Conservation (phyloP, 1,140 invertebrate species). For the Drosophila tropicalis region DNA sequence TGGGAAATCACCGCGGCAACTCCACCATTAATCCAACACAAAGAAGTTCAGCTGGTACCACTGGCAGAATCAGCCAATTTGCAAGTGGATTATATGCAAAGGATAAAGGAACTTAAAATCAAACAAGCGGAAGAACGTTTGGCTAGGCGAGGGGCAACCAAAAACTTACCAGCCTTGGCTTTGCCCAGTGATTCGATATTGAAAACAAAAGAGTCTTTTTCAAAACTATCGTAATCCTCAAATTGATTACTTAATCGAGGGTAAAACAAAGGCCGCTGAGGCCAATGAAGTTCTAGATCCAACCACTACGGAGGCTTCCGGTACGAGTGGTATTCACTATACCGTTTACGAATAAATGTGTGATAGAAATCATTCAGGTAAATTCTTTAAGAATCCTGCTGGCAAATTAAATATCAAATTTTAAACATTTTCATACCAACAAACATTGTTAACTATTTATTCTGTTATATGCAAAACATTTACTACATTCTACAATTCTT, state of each 20-base stretch:
- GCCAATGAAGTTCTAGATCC: constrained; percentile 72
- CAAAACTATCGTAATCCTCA: constrained; percentile 60
- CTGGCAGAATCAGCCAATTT: constrained; percentile 72
- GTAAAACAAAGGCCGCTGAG: constrained; percentile 54
- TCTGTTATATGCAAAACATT: constrained; percentile 34
- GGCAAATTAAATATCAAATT: not conserved
- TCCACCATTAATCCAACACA: constrained; percentile 84
- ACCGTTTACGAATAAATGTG: constrained; percentile 57
- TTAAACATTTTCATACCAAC: constrained; percentile 10
- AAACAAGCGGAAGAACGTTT: constrained; percentile 75
- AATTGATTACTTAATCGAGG: constrained; percentile 60
- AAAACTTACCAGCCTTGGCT: constrained; percentile 11
- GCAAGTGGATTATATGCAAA: constrained; percentile 66
- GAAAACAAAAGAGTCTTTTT: constrained; percentile 67
- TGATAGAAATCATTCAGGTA: not conserved
- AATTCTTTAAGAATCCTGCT: not conserved
- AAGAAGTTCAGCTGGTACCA: constrained; percentile 66
- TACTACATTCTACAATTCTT: constrained; percentile 21
- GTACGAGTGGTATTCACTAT: constrained; percentile 60
- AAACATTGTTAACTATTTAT: constrained; percentile 40
- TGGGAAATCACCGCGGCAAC: constrained; percentile 90
- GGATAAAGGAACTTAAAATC: constrained; percentile 68
- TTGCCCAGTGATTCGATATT: constrained; percentile 55
- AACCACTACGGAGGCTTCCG: constrained; percentile 29
- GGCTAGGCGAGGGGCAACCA: constrained; percentile 29